phyloP scores from a whole-genome alignment of 2,797 vertebrate genomes.

The Catamblyrhynchus diadema region DNA sequence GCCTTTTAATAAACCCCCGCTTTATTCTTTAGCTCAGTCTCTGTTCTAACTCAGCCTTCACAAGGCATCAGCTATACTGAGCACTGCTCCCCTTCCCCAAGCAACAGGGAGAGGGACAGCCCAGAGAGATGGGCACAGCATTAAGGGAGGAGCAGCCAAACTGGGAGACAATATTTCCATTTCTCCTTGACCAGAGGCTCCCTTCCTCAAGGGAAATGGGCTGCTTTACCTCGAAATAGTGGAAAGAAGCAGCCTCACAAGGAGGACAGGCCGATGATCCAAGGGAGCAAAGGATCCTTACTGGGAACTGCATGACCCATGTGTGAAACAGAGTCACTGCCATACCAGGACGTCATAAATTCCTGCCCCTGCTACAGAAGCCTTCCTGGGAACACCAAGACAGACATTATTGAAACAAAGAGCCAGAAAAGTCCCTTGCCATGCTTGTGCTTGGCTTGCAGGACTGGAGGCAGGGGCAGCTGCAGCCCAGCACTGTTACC shows the following conservation, averaged over 20 bases:
- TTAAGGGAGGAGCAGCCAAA: background rate
- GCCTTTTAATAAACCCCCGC: rapidly evolving
- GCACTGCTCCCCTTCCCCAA: background rate
- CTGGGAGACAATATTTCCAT: background rate
- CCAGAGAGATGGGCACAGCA: background rate
- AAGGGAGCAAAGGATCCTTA: background rate
- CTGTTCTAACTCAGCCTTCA: background rate
- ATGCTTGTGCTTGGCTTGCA: background rate
- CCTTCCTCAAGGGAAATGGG: background rate
- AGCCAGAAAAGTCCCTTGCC: background rate
- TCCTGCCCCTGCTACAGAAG: background rate
- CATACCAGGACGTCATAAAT: background rate
- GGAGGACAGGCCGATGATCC: background rate
- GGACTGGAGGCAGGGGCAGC: background rate
- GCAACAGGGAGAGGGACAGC: background rate
- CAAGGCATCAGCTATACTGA: background rate
- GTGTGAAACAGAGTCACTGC: background rate
- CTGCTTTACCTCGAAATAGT: background rate
- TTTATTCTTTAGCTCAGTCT: background rate
- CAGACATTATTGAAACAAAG: background rate
- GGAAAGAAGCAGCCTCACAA: background rate
- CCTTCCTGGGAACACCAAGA: background rate
- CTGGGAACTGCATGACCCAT: background rate
- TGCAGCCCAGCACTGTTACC: background rate
- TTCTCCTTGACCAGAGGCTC: background rate